A percentile compares a stretch with the other conserved stretches of the same genome.
These are phyloP conservation scores for Campoletis raptor DNA, from an alignment of 2,888 invertebrate genomes.

Conservation along the genomic window DNA sequence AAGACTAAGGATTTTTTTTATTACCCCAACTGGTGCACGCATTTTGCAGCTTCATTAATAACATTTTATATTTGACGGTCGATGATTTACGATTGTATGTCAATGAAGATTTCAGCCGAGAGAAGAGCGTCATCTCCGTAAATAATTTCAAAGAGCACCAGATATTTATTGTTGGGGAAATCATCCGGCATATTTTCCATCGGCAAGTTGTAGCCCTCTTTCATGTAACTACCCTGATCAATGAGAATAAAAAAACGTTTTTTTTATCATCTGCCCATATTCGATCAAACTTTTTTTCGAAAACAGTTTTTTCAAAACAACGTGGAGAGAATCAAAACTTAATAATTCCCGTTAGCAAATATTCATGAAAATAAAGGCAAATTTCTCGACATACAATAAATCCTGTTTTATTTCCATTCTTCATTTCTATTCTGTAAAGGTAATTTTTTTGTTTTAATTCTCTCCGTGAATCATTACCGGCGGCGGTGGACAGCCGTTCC, in stretches of 20 bases:
- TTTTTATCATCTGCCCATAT: neutral
- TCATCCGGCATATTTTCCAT: conserved; percentile 53
- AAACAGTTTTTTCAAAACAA: neutral
- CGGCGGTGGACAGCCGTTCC: conserved; percentile 55
- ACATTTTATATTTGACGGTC: neutral
- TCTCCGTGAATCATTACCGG: conserved; percentile 47
- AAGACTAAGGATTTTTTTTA: neutral
- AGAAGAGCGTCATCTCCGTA: conserved; percentile 11
- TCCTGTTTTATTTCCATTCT: no score
- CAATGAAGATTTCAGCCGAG: neutral
- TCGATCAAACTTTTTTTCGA: neutral
- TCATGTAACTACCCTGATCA: conserved; percentile 64
- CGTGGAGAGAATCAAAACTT: no score
- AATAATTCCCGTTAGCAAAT: no score
- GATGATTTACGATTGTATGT: conserved; percentile 20
- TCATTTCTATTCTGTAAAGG: no score
- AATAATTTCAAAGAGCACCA: conserved; percentile 33
- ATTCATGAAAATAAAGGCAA: no score
- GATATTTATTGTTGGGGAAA: conserved; percentile 66
- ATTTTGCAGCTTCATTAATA: neutral
- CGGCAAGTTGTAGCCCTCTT: conserved; percentile 41
- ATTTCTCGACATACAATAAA: no score
- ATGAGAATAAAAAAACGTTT: neutral
- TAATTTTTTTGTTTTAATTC: no score
- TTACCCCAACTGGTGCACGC: no score